phyloP scores from a whole-genome alignment of 2,888 invertebrate species.

The Steinernema carpocapsae region DNA sequence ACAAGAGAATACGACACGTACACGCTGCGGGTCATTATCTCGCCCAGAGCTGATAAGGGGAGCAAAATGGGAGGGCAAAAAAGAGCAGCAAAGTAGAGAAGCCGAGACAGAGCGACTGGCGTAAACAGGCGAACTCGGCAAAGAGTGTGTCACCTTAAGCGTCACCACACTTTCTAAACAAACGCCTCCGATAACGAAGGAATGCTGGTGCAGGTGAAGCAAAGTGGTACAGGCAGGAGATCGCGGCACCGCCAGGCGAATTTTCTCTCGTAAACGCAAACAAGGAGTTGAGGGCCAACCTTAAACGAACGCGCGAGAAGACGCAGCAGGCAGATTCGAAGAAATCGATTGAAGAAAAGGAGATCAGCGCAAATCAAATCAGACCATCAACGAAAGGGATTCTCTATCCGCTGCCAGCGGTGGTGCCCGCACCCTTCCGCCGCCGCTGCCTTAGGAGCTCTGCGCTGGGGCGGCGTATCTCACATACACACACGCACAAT shows the following conservation, averaged over 20 bases:
- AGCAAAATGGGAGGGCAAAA: slow-evolving; percentile 6
- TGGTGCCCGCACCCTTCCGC: too few relatives aligned
- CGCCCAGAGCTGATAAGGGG: slow-evolving; percentile 1
- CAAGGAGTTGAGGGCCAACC: neutral
- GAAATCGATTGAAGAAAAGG: neutral
- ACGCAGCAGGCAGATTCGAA: neutral
- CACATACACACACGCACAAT: slow-evolving; percentile 31
- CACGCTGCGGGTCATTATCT: slow-evolving; percentile 7
- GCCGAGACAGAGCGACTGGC: slow-evolving; percentile 20
- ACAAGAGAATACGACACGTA: neutral
- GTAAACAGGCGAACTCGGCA: neutral
- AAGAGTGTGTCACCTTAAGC: neutral
- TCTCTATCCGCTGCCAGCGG: too few relatives aligned
- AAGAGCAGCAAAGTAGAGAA: slow-evolving; percentile 20
- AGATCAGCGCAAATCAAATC: neutral
- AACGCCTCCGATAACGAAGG: slow-evolving; percentile 1
- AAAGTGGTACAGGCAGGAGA: neutral
- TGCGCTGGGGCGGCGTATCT: slow-evolving; percentile 20
- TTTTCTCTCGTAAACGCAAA: neutral
- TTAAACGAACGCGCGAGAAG: neutral
- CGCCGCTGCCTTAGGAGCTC: slow-evolving; percentile 13
- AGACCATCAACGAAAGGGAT: slow-evolving; percentile 10
- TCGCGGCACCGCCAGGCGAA: neutral
- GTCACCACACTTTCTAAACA: too few relatives aligned
- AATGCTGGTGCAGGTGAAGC: neutral